Base-by-base conservation (phyloP, 2,888 invertebrate genomes). In the Baccha elongata region DNA sequence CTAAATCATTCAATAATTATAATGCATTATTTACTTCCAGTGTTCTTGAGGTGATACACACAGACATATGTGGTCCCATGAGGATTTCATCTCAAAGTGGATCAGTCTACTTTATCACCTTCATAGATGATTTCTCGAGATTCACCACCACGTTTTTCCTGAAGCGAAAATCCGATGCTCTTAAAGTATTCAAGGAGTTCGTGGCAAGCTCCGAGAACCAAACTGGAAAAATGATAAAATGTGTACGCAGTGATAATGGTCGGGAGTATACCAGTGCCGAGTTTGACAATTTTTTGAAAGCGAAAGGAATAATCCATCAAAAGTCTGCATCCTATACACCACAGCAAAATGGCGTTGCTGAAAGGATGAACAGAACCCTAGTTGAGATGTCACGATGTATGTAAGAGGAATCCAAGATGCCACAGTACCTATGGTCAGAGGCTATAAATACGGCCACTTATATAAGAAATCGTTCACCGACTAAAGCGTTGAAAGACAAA, bases 261-360 rank as follows among this genome's bases (percentile, higher is more conserved):
- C 21, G 26, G 2, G 78, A 72, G 44, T 72, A 72, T 67, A 15
- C 17, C 1, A 73, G 13, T 58, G 53, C 7, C 19, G 37, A 85
- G 26, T 85, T 86, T 69, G 44, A 71, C 1, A 50, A 8, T n/a
- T n/a, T n/a, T n/a, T n/a, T n/a, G n/a, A n/a, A n/a, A n/a, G n/a
- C n/a, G n/a, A n/a, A n/a, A n/a, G 84, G 85, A 21, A 85, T 84
- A 15, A 8, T 81, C 10, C 86, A 85, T 26, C 81, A 84, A 76
- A 79, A 52, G 13, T 76, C 85, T 1, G 74, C 62, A 6, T 29
- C 58, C 19, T 85, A 85, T 21, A 85, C 83, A 11, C 85, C 85
- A 1, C 83, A 86, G 48, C 83, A 85, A 71, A 86, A 86, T 42
- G 85, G 85, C 13, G n/a, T n/a, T n/a, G n/a, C n/a, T n/a, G n/a